Base-by-base conservation (phyloP, 2,888 invertebrate genomes). In the Operophtera brumata region DNA sequence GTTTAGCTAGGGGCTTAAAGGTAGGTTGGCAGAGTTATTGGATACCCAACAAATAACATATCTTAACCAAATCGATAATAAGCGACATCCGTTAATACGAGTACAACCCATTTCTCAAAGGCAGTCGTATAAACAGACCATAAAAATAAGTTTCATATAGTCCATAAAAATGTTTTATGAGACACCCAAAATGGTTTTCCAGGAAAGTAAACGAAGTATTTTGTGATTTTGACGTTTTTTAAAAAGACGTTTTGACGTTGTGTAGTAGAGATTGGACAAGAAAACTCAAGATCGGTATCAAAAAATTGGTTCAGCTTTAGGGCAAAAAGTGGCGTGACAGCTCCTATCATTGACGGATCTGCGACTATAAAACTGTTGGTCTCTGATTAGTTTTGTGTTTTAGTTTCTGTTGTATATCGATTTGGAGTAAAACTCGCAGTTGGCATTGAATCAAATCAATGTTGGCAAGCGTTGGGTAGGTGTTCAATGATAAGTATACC, bases 141-240 rank as follows among this genome's bases (percentile, higher is more conserved):
- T 87, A 86, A 87, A 85, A 83, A 75, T 76, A 84, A 84, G 80
- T 82, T 82, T 80, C 78, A 80, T 81, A 80, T 78, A 75, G 76
- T 73, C 77, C 75, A 78, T 86, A 84, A 85, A 81, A 82, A 67
- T 64, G 63, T 76, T 85, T 84, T 82, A 83, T 76, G 79, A 64
- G 65, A 65, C 70, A 71, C 67, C 71, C 66, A 70, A 69, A 79
- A 74, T 70, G 71, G 70, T 74, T 71, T 65, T 64, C 64, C 47
- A 59, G 41, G 34, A 44, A 57, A 48, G 51, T 44, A 58, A 51
- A 51, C 53, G 36, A 46, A 49, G 48, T 45, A 46, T 50, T 50
- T 56, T 51, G 44, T 40, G 43, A 44, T 51, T 55, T 5, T 30
- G 30, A 30, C 30, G 30, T 30, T 28, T 3, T 20, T 20, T 20